phyloP scores from a whole-genome alignment of 2,113 vertebrate genomes.

The Centropus bengalensis region DNA sequence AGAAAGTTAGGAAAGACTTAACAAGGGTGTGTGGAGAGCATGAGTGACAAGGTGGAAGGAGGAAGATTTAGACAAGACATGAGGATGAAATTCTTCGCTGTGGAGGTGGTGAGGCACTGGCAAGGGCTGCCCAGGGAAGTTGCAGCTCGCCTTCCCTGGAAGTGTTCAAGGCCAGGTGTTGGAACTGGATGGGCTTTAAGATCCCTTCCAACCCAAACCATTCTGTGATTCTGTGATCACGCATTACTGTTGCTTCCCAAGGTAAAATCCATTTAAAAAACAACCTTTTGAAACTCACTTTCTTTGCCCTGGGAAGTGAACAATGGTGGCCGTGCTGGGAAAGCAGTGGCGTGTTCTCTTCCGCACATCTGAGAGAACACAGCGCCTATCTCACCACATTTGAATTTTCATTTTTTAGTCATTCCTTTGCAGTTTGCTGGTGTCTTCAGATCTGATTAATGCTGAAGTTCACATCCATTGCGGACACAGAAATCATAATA shows the following conservation, averaged over 20 bases:
- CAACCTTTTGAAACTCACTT: neutral
- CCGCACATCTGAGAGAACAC: neutral
- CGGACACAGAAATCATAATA: neutral
- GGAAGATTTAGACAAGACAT: no score
- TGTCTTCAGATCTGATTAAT: neutral
- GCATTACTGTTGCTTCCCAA: neutral
- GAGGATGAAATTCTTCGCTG: no score
- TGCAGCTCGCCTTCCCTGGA: no score
- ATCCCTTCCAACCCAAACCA: no score
- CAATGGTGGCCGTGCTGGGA: neutral
- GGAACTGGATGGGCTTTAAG: no score
- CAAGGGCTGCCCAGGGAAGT: no score
- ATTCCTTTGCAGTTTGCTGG: neutral
- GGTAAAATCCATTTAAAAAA: neutral
- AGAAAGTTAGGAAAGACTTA: no score
- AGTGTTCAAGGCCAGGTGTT: no score
- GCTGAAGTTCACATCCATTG: fast-evolving
- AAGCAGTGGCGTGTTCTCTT: neutral
- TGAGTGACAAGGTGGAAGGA: no score
- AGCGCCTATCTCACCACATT: neutral
- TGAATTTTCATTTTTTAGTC: neutral
- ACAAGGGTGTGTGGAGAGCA: no score
- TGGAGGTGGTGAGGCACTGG: no score
- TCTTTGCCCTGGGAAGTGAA: neutral
- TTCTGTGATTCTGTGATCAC: no score